phyloP scores from a whole-genome alignment of 1,140 invertebrate genomes.

The Ostrea denselamellosa region DNA sequence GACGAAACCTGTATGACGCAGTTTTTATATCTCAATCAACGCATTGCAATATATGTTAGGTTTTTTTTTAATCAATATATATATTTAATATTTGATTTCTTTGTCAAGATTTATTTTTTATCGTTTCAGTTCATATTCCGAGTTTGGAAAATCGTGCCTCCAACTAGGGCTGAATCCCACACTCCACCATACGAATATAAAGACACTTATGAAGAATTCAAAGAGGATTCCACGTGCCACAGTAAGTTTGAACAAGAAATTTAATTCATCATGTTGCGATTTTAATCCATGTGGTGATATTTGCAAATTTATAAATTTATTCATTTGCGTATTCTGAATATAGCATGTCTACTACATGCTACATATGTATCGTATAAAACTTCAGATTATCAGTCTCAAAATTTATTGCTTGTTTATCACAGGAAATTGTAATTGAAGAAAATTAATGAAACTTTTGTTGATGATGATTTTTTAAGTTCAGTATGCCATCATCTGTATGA shows the following conservation, averaged over 20 bases:
- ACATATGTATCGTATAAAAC: too few species aligned
- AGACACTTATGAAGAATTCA: conserved; percentile 68
- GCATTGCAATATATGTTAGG: neutral
- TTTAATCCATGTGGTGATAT: too few species aligned
- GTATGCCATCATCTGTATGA: too few species aligned
- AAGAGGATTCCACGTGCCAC: conserved; percentile 67
- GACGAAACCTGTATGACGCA: neutral
- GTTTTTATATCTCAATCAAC: neutral
- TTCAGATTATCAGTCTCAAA: too few species aligned
- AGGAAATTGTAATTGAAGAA: too few species aligned
- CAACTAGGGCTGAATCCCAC: conserved; percentile 58
- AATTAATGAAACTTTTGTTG: too few species aligned
- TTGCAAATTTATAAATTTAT: too few species aligned
- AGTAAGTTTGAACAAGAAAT: conserved; percentile 58
- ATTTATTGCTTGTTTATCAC: too few species aligned
- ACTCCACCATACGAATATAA: conserved; percentile 57
- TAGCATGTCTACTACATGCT: too few species aligned
- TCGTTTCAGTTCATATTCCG: conserved; percentile 67
- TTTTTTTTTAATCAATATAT: neutral
- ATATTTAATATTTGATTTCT: neutral
- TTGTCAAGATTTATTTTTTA: neutral
- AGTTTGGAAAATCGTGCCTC: conserved; percentile 72
- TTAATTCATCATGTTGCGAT: too few species aligned
- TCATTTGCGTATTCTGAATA: too few species aligned
- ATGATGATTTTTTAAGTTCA: too few species aligned